phyloP scores from a whole-genome alignment of 2,888 invertebrate species.

The Eristalinus sepulchralis region DNA sequence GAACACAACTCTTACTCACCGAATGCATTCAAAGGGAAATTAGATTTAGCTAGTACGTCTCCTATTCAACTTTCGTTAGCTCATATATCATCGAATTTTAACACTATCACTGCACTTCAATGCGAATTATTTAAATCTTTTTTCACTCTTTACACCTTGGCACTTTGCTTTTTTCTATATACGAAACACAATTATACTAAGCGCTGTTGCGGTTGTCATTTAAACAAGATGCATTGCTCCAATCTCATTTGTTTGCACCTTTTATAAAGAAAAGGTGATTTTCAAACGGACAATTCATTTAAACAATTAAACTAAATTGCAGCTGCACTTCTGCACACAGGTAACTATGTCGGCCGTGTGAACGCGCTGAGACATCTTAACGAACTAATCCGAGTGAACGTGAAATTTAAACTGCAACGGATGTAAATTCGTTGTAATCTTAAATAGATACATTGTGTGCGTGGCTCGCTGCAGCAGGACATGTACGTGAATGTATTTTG shows the following conservation, averaged over 20 bases:
- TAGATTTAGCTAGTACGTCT: slow-evolving; percentile 21
- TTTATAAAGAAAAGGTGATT: neutral
- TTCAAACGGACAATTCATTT: neutral
- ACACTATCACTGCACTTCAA: slow-evolving; percentile 9
- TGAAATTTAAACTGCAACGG: slow-evolving; percentile 68
- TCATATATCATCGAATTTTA: slow-evolving; percentile 54
- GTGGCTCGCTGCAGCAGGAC: slow-evolving; percentile 28
- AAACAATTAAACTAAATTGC: slow-evolving; percentile 22
- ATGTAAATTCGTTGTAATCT: slow-evolving; percentile 65
- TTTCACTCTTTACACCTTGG: neutral
- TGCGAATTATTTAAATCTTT: neutral
- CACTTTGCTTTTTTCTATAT: neutral
- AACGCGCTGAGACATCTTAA: slow-evolving; percentile 59
- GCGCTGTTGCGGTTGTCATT: neutral
- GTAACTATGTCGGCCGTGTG: slow-evolving; percentile 34
- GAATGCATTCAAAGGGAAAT: slow-evolving; percentile 61
- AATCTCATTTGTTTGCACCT: slow-evolving; percentile 5
- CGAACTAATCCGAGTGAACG: slow-evolving; percentile 65
- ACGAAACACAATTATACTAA: neutral
- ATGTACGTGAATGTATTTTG: slow-evolving; percentile 14
- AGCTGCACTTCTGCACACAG: slow-evolving; percentile 22
- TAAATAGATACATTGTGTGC: slow-evolving; percentile 55
- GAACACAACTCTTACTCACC: slow-evolving; percentile 33
- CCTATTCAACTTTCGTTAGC: slow-evolving; percentile 59
- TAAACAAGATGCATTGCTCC: neutral